These are phyloP conservation scores for Heliconius aoede DNA, from an alignment of 2,888 invertebrate species.

Conservation along the genomic window DNA sequence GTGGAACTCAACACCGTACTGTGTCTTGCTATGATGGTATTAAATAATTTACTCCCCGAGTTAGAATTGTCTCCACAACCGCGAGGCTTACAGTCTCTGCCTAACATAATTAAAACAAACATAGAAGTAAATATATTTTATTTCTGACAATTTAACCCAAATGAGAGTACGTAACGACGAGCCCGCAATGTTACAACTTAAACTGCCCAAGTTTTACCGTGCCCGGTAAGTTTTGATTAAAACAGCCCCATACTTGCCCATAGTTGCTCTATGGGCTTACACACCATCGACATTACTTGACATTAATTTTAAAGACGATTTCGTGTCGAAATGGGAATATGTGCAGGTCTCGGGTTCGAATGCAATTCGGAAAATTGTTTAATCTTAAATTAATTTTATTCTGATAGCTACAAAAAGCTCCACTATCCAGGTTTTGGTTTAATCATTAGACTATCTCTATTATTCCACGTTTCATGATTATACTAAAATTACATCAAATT, in stretches of 20 bases:
- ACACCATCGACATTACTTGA: conserved; percentile 27
- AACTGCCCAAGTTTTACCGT: conserved; percentile 38
- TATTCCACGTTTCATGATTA: neutral
- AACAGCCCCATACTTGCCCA: conserved; percentile 37
- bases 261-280: conserved; percentile 19
- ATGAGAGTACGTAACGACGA: conserved; percentile 32
- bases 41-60: too few relatives aligned
- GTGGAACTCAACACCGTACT: too few relatives aligned
- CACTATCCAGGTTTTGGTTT: neutral
- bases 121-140: neutral
- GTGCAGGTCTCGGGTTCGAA: neutral
- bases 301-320: neutral
- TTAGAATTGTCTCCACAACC: too few relatives aligned
- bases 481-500: too few relatives aligned
- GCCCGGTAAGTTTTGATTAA: conserved; percentile 42
- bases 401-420: too few relatives aligned
- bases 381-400: neutral
- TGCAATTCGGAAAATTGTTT: neutral
- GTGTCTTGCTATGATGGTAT: too few relatives aligned
- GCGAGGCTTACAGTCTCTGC: too few relatives aligned
- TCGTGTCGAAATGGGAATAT: neutral
- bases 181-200: conserved; percentile 34
- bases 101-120: neutral
- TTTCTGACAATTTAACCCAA: conserved; percentile 7
- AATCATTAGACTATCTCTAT: neutral